Evolutionary conservation across 2,797 vertebrate species (phyloP).

Genomic region (Enoplosus armatus): DNA sequence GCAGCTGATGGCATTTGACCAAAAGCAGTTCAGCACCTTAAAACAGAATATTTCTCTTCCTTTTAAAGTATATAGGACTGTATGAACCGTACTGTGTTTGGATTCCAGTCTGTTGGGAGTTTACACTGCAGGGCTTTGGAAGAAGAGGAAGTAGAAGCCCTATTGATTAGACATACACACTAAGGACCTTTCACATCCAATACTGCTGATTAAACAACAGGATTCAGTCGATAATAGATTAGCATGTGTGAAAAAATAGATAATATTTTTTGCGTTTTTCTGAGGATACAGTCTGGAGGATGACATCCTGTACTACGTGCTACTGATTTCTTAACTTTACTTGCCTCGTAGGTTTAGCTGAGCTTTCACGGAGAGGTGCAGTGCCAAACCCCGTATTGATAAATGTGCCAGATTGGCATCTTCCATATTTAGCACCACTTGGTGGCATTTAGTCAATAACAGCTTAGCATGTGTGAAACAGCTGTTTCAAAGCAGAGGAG

Average conservation of each 20-base stretch:
- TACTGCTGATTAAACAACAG: conserved; percentile 9
- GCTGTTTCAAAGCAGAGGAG: not conserved
- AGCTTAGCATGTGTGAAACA: not conserved
- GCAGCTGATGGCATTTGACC: conserved; percentile 5
- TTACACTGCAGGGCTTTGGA: not conserved
- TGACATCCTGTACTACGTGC: not conserved
- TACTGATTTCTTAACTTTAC: not conserved
- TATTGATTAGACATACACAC: not conserved
- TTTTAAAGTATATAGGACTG: not conserved
- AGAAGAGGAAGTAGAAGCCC: not conserved
- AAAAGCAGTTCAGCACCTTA: conserved; percentile 12
- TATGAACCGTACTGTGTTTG: not conserved
- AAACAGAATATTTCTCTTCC: not conserved
- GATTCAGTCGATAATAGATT: not conserved
- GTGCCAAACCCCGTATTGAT: not conserved
- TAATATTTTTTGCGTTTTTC: not conserved
- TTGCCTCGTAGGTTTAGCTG: not conserved
- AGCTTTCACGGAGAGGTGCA: no score
- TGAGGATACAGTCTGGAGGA: not conserved
- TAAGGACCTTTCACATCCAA: conserved; percentile 4
- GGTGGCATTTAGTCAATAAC: conserved; percentile 5
- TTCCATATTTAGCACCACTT: not conserved
- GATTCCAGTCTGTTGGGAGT: not conserved
- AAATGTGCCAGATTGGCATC: not conserved
- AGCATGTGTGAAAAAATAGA: not conserved